Evolutionary conservation across 2,797 vertebrate species (phyloP).

Genomic region (Phrynocephalus forsythii): DNA sequence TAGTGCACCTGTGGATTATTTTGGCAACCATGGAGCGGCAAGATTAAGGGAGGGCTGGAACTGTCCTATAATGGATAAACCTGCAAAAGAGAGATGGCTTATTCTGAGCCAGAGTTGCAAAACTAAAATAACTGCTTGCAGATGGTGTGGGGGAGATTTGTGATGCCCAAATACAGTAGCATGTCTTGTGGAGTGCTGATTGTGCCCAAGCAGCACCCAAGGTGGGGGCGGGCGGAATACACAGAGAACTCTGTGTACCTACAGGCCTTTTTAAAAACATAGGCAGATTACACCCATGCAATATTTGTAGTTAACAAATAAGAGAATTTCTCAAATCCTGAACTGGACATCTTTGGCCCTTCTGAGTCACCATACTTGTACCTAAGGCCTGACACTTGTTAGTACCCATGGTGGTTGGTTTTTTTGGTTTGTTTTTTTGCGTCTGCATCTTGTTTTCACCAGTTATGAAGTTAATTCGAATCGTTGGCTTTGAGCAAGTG

Average conservation of each 20-base stretch:
- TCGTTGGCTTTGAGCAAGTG: background rate
- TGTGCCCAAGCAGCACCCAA: background rate
- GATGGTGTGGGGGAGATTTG: background rate
- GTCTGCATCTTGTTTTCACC: background rate
- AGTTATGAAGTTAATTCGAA: background rate
- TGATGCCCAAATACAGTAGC: background rate
- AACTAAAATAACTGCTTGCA: constrained; percentile 54
- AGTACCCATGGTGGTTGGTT: background rate
- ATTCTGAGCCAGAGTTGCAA: constrained; percentile 29
- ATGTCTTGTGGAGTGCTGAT: background rate
- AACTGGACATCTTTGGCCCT: background rate
- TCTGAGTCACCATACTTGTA: background rate
- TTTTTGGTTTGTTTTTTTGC: too few relatives aligned
- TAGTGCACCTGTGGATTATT: constrained; percentile 38
- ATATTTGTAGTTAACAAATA: background rate
- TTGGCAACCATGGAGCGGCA: constrained; percentile 56
- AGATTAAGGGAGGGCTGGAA: constrained; percentile 38
- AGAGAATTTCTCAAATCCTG: background rate
- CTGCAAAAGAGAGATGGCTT: constrained; percentile 55
- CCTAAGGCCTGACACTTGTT: background rate
- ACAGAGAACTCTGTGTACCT: background rate
- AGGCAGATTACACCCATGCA: background rate
- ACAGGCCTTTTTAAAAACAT: background rate
- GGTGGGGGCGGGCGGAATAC: background rate
- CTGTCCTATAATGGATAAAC: constrained; percentile 48